phyloP scores from a whole-genome alignment of 53 echinoderm and acorn worm species.

The Henricia sp. region DNA sequence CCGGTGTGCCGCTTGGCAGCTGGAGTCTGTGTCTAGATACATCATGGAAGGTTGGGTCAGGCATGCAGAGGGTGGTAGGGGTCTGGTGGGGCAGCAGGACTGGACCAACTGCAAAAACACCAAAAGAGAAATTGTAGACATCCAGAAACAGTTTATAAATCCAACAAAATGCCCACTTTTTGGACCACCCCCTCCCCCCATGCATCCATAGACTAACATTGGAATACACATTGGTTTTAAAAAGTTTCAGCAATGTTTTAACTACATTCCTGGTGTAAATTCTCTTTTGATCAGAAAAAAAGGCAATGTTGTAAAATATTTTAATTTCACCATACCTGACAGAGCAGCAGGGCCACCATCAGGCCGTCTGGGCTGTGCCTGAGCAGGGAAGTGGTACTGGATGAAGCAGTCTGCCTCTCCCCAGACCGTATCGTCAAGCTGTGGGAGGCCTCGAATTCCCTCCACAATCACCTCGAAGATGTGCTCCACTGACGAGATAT shows the following conservation, averaged over 20 bases:
- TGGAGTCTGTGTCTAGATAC: conserved; percentile 86
- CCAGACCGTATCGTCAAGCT: conserved; percentile 93
- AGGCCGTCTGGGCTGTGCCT: conserved; percentile 46
- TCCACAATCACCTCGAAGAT: conserved; percentile 96
- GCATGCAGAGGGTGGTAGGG: conserved; percentile 93
- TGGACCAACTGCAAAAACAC: conserved; percentile 68
- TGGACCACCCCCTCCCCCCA: too few relatives aligned
- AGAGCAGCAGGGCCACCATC: background rate
- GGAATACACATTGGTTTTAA: too few relatives aligned
- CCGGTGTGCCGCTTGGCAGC: conserved; percentile 75
- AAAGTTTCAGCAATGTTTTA: too few relatives aligned
- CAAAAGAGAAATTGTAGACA: too few relatives aligned
- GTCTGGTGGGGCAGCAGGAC: conserved; percentile 78
- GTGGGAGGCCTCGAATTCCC: conserved; percentile 84
- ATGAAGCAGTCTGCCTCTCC: conserved; percentile 98
- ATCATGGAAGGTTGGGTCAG: conserved; percentile 94
- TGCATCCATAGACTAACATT: too few relatives aligned
- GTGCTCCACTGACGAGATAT: conserved; percentile 84
- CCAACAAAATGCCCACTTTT: too few relatives aligned
- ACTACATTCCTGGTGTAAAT: too few relatives aligned
- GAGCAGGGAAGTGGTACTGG: conserved; percentile 95
- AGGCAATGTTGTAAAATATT: too few relatives aligned
- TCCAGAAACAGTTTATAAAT: too few relatives aligned
- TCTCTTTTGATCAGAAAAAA: too few relatives aligned
- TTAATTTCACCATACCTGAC: too few relatives aligned